Percentiles rank a stretch among this genome's conserved stretches.
phyloP scores from a whole-genome alignment of 2,797 vertebrate species.

The Strix occidentalis region DNA sequence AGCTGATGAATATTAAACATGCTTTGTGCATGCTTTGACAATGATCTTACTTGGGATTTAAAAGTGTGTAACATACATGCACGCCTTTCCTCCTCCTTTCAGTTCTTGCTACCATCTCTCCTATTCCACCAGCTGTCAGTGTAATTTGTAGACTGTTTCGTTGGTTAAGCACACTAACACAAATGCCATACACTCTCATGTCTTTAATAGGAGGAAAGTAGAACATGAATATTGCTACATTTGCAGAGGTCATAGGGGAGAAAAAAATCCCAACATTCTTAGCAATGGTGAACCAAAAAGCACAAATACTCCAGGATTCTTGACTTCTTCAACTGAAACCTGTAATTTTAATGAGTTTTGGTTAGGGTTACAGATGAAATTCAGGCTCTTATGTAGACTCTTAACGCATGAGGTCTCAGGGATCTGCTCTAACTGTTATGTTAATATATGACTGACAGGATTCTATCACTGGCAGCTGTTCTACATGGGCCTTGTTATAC shows the following conservation, averaged over 20 bases:
- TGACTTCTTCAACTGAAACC: neutral
- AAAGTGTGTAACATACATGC: neutral
- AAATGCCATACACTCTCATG: neutral
- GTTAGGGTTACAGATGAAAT: neutral
- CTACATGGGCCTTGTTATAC: conserved; percentile 13
- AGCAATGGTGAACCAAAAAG: neutral
- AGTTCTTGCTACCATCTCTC: neutral
- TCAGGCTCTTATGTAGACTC: neutral
- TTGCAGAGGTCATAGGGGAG: neutral
- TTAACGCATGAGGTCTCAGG: neutral
- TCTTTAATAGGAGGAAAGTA: neutral
- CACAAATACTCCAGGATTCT: neutral
- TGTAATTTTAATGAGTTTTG: neutral
- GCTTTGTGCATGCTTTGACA: neutral
- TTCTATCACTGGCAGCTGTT: conserved; percentile 12
- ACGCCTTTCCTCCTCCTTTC: neutral
- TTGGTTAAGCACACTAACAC: neutral
- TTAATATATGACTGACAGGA: conserved; percentile 45
- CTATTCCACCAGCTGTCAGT: neutral
- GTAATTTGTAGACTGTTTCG: neutral
- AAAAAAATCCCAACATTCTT: neutral
- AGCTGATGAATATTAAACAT: neutral
- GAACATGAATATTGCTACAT: neutral
- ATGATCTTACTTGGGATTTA: neutral
- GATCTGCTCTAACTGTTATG: neutral